A percentile compares a stretch with the other conserved stretches of the same genome.
These are phyloP conservation scores for Sparus aurata DNA, from an alignment of 2,797 vertebrate species.

Conservation along the genomic window DNA sequence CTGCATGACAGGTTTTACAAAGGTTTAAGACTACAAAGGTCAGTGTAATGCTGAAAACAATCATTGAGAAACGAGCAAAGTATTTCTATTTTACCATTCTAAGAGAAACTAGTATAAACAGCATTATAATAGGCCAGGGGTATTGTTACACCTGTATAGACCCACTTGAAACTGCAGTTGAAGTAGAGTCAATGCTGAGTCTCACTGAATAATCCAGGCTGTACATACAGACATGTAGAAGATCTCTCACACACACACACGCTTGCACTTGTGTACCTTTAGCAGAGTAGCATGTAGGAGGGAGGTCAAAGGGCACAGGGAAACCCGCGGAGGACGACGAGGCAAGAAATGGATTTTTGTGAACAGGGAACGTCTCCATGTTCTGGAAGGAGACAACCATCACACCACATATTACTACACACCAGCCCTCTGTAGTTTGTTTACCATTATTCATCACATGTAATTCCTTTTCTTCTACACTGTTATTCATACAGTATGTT, in stretches of 20 bases:
- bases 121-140: background rate
- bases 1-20: background rate
- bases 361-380: constrained; percentile 83
- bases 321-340: constrained; percentile 79
- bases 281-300: constrained; percentile 80
- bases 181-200: background rate
- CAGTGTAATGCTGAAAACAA: background rate
- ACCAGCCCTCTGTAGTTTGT: background rate
- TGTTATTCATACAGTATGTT: background rate
- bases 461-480: background rate
- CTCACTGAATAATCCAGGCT: background rate
- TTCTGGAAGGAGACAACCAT: constrained; percentile 68
- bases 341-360: constrained; percentile 81
- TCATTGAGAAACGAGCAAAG: too few relatives aligned
- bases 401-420: background rate
- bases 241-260: background rate
- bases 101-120: background rate
- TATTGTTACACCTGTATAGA: background rate
- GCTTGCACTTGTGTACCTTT: constrained; percentile 74
- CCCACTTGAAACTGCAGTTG: background rate
- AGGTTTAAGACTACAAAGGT: background rate
- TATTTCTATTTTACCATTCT: background rate
- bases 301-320: constrained; percentile 87
- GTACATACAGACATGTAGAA: background rate
- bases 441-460: background rate